phyloP scores from a whole-genome alignment of 2,113 vertebrate genomes.

The Ahaetulla prasina region DNA sequence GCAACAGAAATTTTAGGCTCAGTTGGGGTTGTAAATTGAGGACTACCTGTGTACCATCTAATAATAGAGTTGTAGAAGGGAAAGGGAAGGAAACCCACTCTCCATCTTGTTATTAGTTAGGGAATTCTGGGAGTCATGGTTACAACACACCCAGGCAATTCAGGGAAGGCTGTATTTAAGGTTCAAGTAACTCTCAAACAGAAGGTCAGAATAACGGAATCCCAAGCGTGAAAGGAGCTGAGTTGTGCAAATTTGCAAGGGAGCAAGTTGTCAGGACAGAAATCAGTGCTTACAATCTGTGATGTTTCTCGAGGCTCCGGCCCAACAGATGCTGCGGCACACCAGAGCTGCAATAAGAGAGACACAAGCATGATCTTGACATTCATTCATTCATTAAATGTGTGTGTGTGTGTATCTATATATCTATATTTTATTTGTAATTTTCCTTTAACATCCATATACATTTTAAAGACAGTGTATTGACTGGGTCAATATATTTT shows the following conservation, averaged over 20 bases:
- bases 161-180: neutral
- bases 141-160: neutral
- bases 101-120: neutral
- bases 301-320: neutral
- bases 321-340: slow-evolving; percentile 3
- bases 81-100: neutral
- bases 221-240: neutral
- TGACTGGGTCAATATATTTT: too few species aligned
- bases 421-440: too few species aligned
- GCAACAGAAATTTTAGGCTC: neutral
- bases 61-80: neutral
- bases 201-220: neutral
- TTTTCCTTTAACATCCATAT: too few species aligned
- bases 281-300: neutral
- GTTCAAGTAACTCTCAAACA: neutral
- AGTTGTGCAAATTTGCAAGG: neutral
- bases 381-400: neutral
- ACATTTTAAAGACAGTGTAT: too few species aligned
- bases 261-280: neutral
- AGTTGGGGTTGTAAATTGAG: neutral
- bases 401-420: too few species aligned
- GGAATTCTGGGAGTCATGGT: neutral
- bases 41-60: neutral
- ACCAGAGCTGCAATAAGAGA: slow-evolving; percentile 9
- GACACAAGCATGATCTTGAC: neutral